Evolutionary conservation across 2,888 invertebrate species (phyloP).

Genomic region (Diarsia rubi): DNA sequence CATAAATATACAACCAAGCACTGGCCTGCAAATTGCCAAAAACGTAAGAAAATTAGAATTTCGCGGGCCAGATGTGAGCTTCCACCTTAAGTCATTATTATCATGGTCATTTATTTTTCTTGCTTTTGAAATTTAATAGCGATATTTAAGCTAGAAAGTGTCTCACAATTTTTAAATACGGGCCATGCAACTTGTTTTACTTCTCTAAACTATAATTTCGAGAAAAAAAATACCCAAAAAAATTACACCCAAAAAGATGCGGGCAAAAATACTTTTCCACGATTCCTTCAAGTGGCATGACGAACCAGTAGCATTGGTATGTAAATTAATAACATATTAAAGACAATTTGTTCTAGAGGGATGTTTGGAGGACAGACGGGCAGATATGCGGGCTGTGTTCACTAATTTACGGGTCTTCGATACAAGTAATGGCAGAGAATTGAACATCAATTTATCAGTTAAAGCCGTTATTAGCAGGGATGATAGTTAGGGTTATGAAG

Average conservation of each 20-base stretch:
- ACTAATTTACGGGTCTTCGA: constrained; percentile 80
- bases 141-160: neutral
- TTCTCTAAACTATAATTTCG: neutral
- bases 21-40: too few relatives aligned
- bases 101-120: too few relatives aligned
- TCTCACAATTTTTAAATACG: neutral
- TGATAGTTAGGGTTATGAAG: too few relatives aligned
- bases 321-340: constrained; percentile 80
- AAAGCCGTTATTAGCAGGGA: constrained; percentile 47
- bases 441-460: constrained; percentile 87
- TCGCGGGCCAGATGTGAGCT: too few relatives aligned
- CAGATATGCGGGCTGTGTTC: constrained; percentile 83
- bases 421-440: constrained; percentile 86
- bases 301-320: constrained; percentile 69
- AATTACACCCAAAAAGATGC: constrained; percentile 43
- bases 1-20: too few relatives aligned
- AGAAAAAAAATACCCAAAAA: constrained; percentile 26
- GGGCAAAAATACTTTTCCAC: constrained; percentile 58
- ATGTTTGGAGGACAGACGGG: constrained; percentile 74
- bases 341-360: constrained; percentile 83
- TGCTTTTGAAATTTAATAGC: neutral
- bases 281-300: constrained; percentile 46
- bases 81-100: too few relatives aligned
- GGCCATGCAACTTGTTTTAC: neutral
- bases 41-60: too few relatives aligned